A percentile compares a stretch with the other conserved stretches of the same genome.
phyloP scores from a whole-genome alignment of 2,888 invertebrate species.

The Fragum sueziense region DNA sequence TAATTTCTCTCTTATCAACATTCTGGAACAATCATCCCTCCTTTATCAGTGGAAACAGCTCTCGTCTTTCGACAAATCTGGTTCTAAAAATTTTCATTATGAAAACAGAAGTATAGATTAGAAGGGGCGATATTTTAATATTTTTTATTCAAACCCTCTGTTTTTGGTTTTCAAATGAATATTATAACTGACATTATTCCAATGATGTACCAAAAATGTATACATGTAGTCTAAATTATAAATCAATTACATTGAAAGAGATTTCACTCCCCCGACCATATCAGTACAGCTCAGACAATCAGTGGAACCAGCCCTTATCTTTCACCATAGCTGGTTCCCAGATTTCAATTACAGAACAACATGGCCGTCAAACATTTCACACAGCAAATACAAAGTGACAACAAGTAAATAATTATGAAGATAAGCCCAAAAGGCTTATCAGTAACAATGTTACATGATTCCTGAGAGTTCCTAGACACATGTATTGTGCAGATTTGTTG shows the following conservation, averaged over 20 bases:
- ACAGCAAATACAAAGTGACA: constrained; percentile 13
- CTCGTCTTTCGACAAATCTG: neutral
- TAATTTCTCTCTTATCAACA: neutral
- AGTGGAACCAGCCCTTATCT: constrained; percentile 7
- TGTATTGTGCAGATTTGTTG: constrained; percentile 16
- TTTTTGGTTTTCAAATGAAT: too few relatives aligned
- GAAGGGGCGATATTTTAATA: too few relatives aligned
- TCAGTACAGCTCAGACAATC: too few relatives aligned
- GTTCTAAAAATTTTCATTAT: constrained; percentile 18
- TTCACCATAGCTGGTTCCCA: constrained; percentile 8
- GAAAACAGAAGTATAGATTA: too few relatives aligned
- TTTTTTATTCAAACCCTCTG: too few relatives aligned
- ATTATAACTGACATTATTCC: too few relatives aligned
- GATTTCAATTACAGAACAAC: constrained; percentile 7
- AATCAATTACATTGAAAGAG: neutral
- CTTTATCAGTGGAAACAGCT: neutral
- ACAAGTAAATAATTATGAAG: constrained; percentile 22
- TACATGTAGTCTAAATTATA: too few relatives aligned
- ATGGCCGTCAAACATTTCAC: constrained; percentile 1
- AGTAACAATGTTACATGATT: constrained; percentile 23
- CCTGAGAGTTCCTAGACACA: constrained; percentile 7
- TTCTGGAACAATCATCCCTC: neutral
- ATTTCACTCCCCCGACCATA: neutral
- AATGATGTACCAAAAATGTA: too few relatives aligned
- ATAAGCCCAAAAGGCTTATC: constrained; percentile 15